Evolutionary conservation across 2,888 invertebrate species (phyloP).

Genomic region (Dinocampus coccinellae): DNA sequence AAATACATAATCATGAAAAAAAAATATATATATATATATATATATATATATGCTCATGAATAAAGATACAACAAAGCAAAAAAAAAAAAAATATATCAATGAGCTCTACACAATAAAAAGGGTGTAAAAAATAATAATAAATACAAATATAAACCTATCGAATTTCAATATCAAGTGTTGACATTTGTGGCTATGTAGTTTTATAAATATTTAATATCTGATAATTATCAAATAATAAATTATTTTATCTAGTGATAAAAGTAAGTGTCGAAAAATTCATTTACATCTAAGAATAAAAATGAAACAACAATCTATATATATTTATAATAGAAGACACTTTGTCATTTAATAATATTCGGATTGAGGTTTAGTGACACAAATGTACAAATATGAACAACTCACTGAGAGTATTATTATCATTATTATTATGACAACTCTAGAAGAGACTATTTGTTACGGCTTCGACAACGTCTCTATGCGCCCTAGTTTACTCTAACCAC

Average conservation of each 20-base stretch:
- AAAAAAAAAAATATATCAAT: no score
- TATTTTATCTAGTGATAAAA: no score
- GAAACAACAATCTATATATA: no score
- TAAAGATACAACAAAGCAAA: no score
- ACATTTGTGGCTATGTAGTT: not conserved
- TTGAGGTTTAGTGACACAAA: not conserved
- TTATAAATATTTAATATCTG: not conserved
- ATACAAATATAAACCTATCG: not conserved
- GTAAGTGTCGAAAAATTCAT: no score
- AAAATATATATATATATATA: no score
- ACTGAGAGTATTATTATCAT: no score
- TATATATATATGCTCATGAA: no score
- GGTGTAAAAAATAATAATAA: not conserved
- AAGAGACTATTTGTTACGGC: constrained; percentile 28
- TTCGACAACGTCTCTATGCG: constrained; percentile 32
- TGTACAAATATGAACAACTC: no score
- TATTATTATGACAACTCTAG: constrained; percentile 10
- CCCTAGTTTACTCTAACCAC: constrained; percentile 30
- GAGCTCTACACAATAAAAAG: not conserved
- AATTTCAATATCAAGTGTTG: not conserved
- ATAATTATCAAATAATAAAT: no score
- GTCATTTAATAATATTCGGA: not conserved
- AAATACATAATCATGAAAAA: not conserved
- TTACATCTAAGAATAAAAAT: no score
- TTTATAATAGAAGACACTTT: no score